Base-by-base conservation (phyloP, 2,797 vertebrate genomes). In the Myotis vivesi region DNA sequence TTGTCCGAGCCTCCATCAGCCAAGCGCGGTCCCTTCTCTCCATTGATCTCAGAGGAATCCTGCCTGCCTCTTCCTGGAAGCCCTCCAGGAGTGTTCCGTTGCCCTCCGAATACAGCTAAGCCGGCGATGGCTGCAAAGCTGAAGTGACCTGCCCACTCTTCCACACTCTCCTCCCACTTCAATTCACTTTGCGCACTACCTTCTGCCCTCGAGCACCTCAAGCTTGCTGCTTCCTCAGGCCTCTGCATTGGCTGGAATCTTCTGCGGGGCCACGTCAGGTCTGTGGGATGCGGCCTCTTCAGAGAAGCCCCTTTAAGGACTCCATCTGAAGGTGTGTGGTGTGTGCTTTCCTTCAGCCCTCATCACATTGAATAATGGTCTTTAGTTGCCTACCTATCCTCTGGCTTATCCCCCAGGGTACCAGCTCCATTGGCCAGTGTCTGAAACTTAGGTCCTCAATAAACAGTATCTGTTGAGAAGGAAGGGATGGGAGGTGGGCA, bases 181-280 rank as follows among this genome's bases (percentile, higher is more conserved):
- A 3, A 8, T 5, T 38, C 71, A 44, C 11, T 82, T 38, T 0
- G 1, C 1, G 17, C 17, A 6, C 16, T n/a, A 6, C 22, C 64
- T 64, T 38, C 44, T 38, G n/a, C 36, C 55, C 49, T 59, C 3
- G 5, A 17, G 20, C 4, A 5, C 20, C 8, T 17, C 0, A 0
- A 55, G 5, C 22, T 46, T 11, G 33, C 38, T 28, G 4, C 49
- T 55, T 28, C 25, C 5, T 82, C 33, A 30, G 33, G 12, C 49
- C 72, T 62, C 77, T 30, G 28, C 4, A 0, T 15, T 51, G 44
- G 38, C 23, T 3, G 8, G 9, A 10, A 88, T 10, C 77, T 55
- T 64, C 57, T 53, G 62, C 2, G 25, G 62, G 77, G 10, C 30
- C 49, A 33, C 1, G 0, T 28, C 22, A 13, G n/a, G 5, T 22